Percentiles rank a stretch among this genome's conserved stretches.
These are phyloP conservation scores for Gorsachius magnificus DNA, from an alignment of 2,797 vertebrate genomes.

Conservation along the genomic window DNA sequence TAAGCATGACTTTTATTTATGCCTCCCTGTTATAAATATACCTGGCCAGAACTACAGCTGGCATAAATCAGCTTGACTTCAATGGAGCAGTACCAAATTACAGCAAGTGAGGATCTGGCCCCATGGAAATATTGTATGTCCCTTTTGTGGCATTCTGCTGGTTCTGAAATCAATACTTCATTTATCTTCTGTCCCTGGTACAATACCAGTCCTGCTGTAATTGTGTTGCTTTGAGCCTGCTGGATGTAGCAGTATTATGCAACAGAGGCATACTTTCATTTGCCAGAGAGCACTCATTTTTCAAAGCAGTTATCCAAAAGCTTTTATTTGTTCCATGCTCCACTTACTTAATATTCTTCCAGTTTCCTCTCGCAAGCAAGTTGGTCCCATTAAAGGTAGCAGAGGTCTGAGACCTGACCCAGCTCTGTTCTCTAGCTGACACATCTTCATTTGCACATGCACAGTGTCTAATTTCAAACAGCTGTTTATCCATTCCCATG, in stretches of 20 bases:
- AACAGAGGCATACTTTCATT: neutral
- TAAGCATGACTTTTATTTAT: neutral
- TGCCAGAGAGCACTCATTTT: neutral
- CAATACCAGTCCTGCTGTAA: neutral
- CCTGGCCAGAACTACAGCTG: neutral
- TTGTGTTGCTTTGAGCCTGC: neutral
- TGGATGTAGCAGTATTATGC: neutral
- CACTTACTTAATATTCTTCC: slow-evolving; percentile 21
- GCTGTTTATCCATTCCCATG: slow-evolving; percentile 26
- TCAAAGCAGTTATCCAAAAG: neutral
- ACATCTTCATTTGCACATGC: slow-evolving; percentile 25
- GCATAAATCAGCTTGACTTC: slow-evolving; percentile 45
- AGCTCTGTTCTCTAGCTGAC: neutral
- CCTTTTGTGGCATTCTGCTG: neutral
- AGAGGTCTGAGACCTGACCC: slow-evolving; percentile 13
- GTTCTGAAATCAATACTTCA: slow-evolving; percentile 35
- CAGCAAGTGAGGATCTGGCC: neutral
- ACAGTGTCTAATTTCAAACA: slow-evolving; percentile 33
- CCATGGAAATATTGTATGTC: neutral
- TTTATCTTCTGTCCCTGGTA: slow-evolving; percentile 26
- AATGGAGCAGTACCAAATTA: neutral
- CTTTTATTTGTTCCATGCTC: neutral
- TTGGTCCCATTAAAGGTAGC: slow-evolving; percentile 25
- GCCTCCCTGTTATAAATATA: neutral
- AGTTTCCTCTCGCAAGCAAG: neutral